Evolutionary conservation across 2,888 invertebrate species (phyloP).

Genomic region (Sphinx pinastri): DNA sequence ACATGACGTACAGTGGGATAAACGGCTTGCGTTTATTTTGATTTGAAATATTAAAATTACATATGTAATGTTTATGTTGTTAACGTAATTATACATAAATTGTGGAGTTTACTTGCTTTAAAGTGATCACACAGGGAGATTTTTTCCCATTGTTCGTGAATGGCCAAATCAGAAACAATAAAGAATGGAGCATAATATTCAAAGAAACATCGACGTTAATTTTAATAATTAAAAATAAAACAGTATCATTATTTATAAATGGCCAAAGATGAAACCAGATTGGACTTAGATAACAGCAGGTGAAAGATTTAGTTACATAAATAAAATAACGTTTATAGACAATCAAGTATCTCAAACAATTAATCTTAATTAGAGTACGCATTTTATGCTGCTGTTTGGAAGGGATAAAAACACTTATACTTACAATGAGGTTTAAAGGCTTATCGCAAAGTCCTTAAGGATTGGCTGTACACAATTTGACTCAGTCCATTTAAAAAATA

Average conservation of each 20-base stretch:
- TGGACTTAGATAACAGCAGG: too few relatives aligned
- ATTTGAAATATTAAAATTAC: slow-evolving; percentile 1
- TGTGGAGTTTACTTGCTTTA: background rate
- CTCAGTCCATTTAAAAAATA: background rate
- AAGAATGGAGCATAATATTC: too few relatives aligned
- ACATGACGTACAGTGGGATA: background rate
- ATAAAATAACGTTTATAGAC: background rate
- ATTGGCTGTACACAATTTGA: slow-evolving; percentile 4
- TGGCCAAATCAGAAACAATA: too few relatives aligned
- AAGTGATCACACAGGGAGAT: background rate
- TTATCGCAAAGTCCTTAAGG: slow-evolving; percentile 4
- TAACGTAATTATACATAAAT: background rate
- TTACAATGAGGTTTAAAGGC: background rate
- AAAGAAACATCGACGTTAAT: too few relatives aligned
- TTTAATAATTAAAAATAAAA: too few relatives aligned
- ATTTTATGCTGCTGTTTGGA: background rate
- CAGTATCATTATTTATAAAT: too few relatives aligned
- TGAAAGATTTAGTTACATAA: too few relatives aligned
- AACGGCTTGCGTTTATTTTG: background rate
- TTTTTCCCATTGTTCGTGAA: too few relatives aligned
- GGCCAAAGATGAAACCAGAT: too few relatives aligned
- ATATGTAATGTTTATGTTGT: slow-evolving; percentile 6
- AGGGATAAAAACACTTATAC: background rate
- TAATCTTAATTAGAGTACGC: slow-evolving; percentile 26
- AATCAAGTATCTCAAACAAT: slow-evolving; percentile 20